Evolutionary conservation across 92 coral and sea anemone genomes (phyloP), one percentile per base, ranked within the genome.

Genomic region (Isaurus tuberculatus): DNA sequence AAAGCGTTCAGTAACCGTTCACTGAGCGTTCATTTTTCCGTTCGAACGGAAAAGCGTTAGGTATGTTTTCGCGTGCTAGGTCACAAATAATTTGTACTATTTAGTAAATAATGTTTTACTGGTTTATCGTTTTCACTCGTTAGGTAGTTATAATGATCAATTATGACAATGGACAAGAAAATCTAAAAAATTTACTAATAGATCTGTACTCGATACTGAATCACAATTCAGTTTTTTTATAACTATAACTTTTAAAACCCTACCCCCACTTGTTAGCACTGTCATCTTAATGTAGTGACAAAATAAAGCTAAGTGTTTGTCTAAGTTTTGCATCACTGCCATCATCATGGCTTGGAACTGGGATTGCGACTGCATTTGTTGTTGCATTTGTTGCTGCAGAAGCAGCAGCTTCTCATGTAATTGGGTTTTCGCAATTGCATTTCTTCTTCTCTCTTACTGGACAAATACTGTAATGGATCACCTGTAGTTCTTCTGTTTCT

Each of bases 371-470:
- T 51, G 60, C 19, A 51, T 4, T 51, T 51, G 60, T 0, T 0
- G 11, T 51, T 51, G 60, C 60, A 17, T 51, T 1, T 1, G 11
- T 17, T 20, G 11, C 60, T 51, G 19, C 17, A 51, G 11, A 51
- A 11, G 11, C 60, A 51, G 11, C 17, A 11, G 60, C 8, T 51
- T 4, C n/a, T n/a, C n/a, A n/a, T n/a, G n/a, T n/a, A n/a, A n/a
- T n/a, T n/a, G n/a, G n/a, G n/a, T 51, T 20, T 51, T 51, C 8
- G 6, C 60, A 51, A 19, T 51, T 51, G 2, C 60, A 51, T 51
- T 51, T 51, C 60, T 51, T 51, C 60, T 51, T 51, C 60, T 19
- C 60, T 51, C 60, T 51, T 51, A 1, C 60, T 51, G 60, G 60
- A 51, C 60, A 1, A 1, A 3, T 51, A 51, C 20, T 51, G 60